Evolutionary conservation across 64 coral and sea anemone genomes (phyloP), one percentile per base, ranked within the genome.

Genomic region (Cladopsammia gracilis): DNA sequence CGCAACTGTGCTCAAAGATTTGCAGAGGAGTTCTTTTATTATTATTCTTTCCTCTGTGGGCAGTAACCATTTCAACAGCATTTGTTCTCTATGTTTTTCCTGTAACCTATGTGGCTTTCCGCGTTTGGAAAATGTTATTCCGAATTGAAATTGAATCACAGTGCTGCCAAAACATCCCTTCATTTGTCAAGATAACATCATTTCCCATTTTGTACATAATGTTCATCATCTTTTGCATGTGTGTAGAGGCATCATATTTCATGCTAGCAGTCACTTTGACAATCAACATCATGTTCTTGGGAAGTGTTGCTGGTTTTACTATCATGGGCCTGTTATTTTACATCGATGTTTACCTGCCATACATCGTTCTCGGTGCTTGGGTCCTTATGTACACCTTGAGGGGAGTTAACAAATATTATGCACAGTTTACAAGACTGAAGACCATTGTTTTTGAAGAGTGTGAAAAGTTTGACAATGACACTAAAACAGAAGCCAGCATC

Each of bases 101-200:
- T 16, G 88, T 99, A 42, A 96, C 88, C 59, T 99, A 96, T 92
- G 98, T 99, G 22, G 91, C 94, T n/a, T 94, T 99, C 73, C 76
- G 98, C 48, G 91, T 99, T 58, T 96, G 91, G 92, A 93, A 90
- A 81, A 93, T 99, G 95, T 65, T 99, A 47, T 99, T 96, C 83
- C 71, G 72, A n/a, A 15, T 96, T 54, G 94, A 96, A 65, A 20
- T 93, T 19, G 74, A 96, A 51, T 94, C 58, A 24, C 56, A 49
- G 6, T 99, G 98, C 73, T 99, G 98, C 43, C 75, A 94, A 11
- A 43, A 15, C 8, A 92, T 99, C 9, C 98, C 94, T 14, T 48
- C 83, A 11, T 49, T 70, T 58, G 65, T 94, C 34, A 93, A 86
- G 49, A 58, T 96, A 7, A 62, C 91, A 71, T 75, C 92, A 26